Conservation (phyloP, 2,113 vertebrate genomes). For the Coptodon bakossiorum region DNA sequence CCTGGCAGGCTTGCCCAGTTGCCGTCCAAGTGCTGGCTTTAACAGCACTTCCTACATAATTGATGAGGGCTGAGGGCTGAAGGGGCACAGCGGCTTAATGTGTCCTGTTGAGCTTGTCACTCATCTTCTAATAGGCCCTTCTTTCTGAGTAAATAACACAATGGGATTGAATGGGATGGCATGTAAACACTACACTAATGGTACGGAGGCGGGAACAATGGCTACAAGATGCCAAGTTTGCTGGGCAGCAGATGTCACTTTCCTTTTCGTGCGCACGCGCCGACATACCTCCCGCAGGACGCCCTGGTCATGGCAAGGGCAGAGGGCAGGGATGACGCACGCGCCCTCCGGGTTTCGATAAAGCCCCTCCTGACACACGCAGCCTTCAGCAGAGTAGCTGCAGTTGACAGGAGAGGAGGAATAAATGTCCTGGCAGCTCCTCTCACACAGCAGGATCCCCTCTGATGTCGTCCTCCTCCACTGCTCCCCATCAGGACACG, state of each 20-base stretch:
- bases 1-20: slow-evolving; percentile 36
- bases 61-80: slow-evolving; percentile 40
- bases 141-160: slow-evolving; percentile 59
- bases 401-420: slow-evolving; percentile 41
- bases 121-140: slow-evolving; percentile 49
- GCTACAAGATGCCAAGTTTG: neutral
- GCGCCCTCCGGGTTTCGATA: slow-evolving; percentile 67
- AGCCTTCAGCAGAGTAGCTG: slow-evolving; percentile 59
- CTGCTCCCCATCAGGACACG: slow-evolving; percentile 73
- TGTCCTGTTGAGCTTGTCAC: slow-evolving; percentile 33
- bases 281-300: slow-evolving; percentile 57
- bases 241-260: neutral
- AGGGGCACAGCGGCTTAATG: slow-evolving; percentile 40
- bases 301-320: slow-evolving; percentile 74
- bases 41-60: slow-evolving; percentile 50
- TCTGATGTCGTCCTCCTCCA: slow-evolving; percentile 60
- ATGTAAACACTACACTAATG: neutral
- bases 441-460: slow-evolving; percentile 64
- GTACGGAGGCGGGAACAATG: neutral
- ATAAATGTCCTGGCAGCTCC: slow-evolving; percentile 72
- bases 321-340: slow-evolving; percentile 77
- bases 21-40: slow-evolving; percentile 11
- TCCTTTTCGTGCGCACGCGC: neutral
- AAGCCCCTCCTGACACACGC: slow-evolving; percentile 72
- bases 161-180: slow-evolving; percentile 18